A percentile compares a stretch with the other conserved stretches of the same genome.
phyloP scores from a whole-genome alignment of 2,888 invertebrate genomes.

The Dermolepida albohirtum region DNA sequence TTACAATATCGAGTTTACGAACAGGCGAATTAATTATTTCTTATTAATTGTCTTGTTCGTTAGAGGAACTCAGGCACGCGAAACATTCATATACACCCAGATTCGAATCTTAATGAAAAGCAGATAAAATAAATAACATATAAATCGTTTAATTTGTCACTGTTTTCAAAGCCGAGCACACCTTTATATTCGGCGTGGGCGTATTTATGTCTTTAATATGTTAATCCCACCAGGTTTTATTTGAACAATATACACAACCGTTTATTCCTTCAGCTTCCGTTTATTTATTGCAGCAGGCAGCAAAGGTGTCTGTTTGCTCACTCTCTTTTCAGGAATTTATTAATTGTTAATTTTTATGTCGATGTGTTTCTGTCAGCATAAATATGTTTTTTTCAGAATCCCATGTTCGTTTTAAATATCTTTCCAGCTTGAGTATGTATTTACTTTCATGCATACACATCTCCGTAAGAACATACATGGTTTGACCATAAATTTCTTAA shows the following conservation, averaged over 20 bases:
- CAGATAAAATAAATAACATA: constrained; percentile 56
- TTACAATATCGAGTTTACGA: not conserved
- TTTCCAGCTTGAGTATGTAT: constrained; percentile 26
- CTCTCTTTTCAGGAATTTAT: constrained; percentile 57
- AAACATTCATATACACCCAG: constrained; percentile 7
- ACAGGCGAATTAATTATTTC: constrained; percentile 20
- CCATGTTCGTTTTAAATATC: constrained; percentile 13
- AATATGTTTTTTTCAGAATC: constrained; percentile 53
- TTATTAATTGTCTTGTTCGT: constrained; percentile 1
- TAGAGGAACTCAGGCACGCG: constrained; percentile 19
- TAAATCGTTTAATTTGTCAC: constrained; percentile 64
- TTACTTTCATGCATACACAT: not conserved
- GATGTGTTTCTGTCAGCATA: constrained; percentile 61
- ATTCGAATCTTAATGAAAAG: constrained; percentile 39
- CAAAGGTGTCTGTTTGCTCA: constrained; percentile 25
- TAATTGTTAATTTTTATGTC: constrained; percentile 63
- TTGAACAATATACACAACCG: constrained; percentile 49
- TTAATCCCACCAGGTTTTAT: constrained; percentile 57
- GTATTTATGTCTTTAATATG: constrained; percentile 62
- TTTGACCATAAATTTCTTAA: too few relatives aligned
- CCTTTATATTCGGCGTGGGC: constrained; percentile 54
- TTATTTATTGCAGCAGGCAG: constrained; percentile 56
- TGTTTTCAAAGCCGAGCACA: constrained; percentile 55
- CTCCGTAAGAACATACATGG: not conserved
- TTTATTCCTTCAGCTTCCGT: constrained; percentile 59